Base-by-base conservation (phyloP, 2,888 invertebrate species). In the Leptinotarsa peninsularis region DNA sequence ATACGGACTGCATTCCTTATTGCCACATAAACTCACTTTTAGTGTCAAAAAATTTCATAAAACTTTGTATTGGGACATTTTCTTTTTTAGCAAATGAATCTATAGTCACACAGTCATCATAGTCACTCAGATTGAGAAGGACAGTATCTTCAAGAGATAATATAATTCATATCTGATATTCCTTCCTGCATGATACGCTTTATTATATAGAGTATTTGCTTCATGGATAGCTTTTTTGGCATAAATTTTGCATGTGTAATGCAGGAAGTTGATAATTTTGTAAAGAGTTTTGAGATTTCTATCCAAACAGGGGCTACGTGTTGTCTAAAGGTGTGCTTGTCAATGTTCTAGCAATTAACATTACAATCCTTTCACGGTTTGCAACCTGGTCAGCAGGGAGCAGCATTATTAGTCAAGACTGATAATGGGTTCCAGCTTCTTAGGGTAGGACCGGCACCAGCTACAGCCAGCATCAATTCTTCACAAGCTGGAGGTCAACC, bases 381-480 rank as follows among this genome's bases (percentile, higher is more conserved):
- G 82, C 96, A 95, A 90, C 93, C 95, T 82, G 94, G 95, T 88
- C 95, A 96, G 89, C 96, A 95, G 89, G 94, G 94, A 79, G 95
- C 43, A 43, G 43, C 97, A 88, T 92, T 98, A 88, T 92, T 98
- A 88, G 92, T 98, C 89, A 98, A 97, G 92, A 98, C 98, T 87
- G 98, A 98, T 91, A 97, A 96, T 91, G 98, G 98, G 86, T 96
- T 95, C 90, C 97, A 98, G 89, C 91, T 98, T 88, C 91, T 98
- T 87, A 93, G 97, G 88, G 95, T 96, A 84, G 95, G 95, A 81
- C 95, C 95, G 82, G 93, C 95, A 80, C 93, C 95, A 76, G 89
- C 92, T 76, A 86, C 88, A 14, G 86, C 89, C 56, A 70, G 49
- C 49, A 81, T 88, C 66, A 89, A 89, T 83, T 88, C 87, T 14